phyloP scores from a whole-genome alignment of 2,113 vertebrate species.

The Vireo altiloquus region DNA sequence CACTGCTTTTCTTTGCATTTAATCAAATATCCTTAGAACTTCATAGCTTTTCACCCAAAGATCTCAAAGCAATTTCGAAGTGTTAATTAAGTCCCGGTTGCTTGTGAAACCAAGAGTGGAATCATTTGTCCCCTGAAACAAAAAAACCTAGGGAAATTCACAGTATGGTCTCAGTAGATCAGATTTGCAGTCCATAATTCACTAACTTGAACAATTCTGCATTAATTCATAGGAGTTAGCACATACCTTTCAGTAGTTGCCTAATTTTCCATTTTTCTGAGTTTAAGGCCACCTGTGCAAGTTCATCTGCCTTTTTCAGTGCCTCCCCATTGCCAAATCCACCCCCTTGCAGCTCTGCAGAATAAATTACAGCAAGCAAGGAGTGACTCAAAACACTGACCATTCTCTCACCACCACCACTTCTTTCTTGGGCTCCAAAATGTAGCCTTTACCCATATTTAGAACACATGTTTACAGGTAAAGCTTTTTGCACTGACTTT shows the following conservation, averaged over 20 bases:
- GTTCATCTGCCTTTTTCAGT: not conserved
- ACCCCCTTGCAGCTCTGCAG: not conserved
- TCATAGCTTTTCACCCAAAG: not conserved
- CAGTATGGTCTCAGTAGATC: not conserved
- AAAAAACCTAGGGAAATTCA: not conserved
- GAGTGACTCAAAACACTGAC: not conserved
- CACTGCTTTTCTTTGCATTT: not conserved
- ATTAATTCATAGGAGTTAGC: not conserved
- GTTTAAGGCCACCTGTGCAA: not conserved
- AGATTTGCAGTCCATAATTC: not conserved
- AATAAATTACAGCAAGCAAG: not conserved
- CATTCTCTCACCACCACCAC: not conserved
- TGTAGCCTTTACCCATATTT: not conserved
- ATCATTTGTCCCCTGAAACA: not conserved
- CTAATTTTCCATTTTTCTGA: not conserved
- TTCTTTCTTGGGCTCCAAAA: not conserved
- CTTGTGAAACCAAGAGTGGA: not conserved
- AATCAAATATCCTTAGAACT: not conserved
- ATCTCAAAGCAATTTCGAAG: conserved; percentile 15
- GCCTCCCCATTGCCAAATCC: not conserved
- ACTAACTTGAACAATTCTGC: not conserved
- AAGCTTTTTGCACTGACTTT: not conserved
- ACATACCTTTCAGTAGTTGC: not conserved
- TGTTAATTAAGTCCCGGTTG: not conserved
- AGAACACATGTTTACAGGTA: not conserved